Evolutionary conservation across 2,888 invertebrate species (phyloP).

Genomic region (Willowsia nigromaculata): DNA sequence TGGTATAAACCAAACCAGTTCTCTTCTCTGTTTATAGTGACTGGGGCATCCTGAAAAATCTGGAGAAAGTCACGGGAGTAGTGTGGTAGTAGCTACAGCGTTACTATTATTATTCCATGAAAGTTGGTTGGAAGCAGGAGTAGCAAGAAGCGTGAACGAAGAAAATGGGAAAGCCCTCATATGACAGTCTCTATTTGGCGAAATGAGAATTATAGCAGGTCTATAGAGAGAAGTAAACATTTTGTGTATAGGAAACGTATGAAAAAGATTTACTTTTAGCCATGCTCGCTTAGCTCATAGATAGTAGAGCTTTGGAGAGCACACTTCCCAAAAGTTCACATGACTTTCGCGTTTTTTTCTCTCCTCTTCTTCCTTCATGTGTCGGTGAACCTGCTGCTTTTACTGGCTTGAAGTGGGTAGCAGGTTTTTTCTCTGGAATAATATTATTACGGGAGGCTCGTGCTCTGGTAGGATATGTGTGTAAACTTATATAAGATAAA

Average conservation of each 20-base stretch:
- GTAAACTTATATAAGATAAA: neutral
- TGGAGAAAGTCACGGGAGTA: slow-evolving; percentile 34
- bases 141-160: slow-evolving; percentile 38
- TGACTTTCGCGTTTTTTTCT: slow-evolving; percentile 37
- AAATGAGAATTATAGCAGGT: neutral
- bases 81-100: neutral
- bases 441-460: neutral
- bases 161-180: slow-evolving; percentile 47
- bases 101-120: neutral
- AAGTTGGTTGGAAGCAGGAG: neutral
- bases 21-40: slow-evolving; percentile 26
- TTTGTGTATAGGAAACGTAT: slow-evolving; percentile 9
- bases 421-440: neutral
- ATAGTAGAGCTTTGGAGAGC: slow-evolving; percentile 13
- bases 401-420: slow-evolving; percentile 16
- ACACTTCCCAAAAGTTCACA: slow-evolving; percentile 50
- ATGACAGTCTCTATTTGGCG: slow-evolving; percentile 13
- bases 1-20: neutral
- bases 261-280: slow-evolving; percentile 1
- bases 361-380: neutral
- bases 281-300: slow-evolving; percentile 33
- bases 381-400: slow-evolving; percentile 17
- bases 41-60: slow-evolving; percentile 51
- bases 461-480: neutral
- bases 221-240: neutral